These are phyloP conservation scores for Mirounga angustirostris DNA, from an alignment of 2,113 vertebrate genomes.

Conservation along the genomic window DNA sequence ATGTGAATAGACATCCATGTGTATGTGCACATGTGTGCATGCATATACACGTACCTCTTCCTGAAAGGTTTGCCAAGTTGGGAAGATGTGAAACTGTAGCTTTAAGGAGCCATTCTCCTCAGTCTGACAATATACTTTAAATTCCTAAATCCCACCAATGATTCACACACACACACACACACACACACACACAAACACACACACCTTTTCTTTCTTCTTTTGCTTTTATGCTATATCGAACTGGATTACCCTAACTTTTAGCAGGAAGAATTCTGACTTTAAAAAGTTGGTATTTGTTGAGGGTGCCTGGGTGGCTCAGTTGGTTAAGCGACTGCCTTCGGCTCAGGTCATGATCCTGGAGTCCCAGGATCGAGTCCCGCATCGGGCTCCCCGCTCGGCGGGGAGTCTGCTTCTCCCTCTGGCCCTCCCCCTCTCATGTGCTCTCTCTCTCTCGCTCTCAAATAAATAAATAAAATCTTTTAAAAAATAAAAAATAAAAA, in stretches of 20 bases:
- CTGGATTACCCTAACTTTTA: neutral
- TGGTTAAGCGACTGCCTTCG: no score
- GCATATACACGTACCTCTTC: neutral
- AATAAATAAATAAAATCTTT: no score
- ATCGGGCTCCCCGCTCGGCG: no score
- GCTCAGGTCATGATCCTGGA: no score
- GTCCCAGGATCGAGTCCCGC: no score
- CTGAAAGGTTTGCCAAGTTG: neutral
- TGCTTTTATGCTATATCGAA: neutral
- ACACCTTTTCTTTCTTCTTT: neutral
- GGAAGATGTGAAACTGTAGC: neutral
- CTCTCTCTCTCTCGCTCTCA: no score
- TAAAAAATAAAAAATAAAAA: no score
- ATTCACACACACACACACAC: neutral
- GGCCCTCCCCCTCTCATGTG: no score
- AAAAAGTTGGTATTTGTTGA: neutral
- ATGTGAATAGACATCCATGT: neutral
- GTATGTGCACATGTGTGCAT: fast-evolving
- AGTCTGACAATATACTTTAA: neutral
- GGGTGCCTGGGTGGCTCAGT: no score
- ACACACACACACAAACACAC: neutral
- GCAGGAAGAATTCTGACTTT: neutral
- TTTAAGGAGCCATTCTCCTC: neutral
- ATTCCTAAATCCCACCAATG: neutral
- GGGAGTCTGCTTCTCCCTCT: no score